A percentile compares a stretch with the other conserved stretches of the same genome.
phyloP scores from a whole-genome alignment of 2,113 vertebrate genomes.

The Tragelaphus strepsiceros region DNA sequence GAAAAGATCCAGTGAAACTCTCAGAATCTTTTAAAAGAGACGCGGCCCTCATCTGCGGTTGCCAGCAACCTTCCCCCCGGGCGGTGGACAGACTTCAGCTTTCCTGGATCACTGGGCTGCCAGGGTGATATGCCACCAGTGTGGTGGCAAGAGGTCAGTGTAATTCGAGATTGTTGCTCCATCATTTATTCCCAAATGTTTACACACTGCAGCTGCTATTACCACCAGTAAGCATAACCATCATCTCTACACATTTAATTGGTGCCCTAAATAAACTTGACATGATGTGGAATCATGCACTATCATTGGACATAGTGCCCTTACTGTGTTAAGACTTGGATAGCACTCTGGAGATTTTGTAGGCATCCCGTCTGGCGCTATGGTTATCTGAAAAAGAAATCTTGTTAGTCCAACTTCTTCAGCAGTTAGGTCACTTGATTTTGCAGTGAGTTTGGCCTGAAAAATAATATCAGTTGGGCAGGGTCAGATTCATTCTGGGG shows the following conservation, averaged over 20 bases:
- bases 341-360: neutral
- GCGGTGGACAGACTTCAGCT: neutral
- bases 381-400: neutral
- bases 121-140: neutral
- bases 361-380: neutral
- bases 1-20: neutral
- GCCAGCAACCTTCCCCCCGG: neutral
- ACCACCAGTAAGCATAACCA: neutral
- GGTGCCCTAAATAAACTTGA: neutral
- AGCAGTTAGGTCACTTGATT: neutral
- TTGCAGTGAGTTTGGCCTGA: neutral
- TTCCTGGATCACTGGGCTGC: too few relatives aligned
- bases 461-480: neutral
- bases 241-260: constrained; percentile 18
- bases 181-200: neutral
- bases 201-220: neutral
- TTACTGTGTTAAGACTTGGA: neutral
- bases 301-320: neutral
- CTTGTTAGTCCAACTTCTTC: neutral
- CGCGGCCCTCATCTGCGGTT: rapidly evolving
- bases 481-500: neutral
- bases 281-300: neutral
- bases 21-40: neutral
- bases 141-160: neutral
- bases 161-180: constrained; percentile 19